Percentiles rank a stretch among this genome's conserved stretches.
phyloP scores from a whole-genome alignment of 2,888 invertebrate species.

The Patella depressa region DNA sequence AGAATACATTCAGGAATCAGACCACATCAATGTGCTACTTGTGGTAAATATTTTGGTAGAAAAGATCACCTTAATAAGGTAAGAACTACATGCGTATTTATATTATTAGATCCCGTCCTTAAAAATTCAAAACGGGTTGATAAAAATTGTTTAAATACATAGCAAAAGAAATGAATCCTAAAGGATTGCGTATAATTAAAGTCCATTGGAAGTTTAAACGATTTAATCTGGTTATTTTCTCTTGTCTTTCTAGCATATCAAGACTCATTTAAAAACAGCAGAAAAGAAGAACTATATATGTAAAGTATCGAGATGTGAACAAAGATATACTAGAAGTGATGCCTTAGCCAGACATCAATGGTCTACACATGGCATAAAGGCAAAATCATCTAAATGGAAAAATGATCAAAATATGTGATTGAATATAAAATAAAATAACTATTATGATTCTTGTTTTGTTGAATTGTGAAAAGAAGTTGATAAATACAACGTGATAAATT shows the following conservation, averaged over 20 bases:
- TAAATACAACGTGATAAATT: no score
- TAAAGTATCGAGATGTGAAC: slow-evolving; percentile 32
- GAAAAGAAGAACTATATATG: slow-evolving; percentile 42
- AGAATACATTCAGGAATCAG: slow-evolving; percentile 95
- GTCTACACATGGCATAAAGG: slow-evolving; percentile 38
- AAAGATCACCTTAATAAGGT: slow-evolving; percentile 75
- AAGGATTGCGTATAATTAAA: no score
- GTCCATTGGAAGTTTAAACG: no score
- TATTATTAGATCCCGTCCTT: no score
- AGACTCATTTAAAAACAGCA: slow-evolving; percentile 37
- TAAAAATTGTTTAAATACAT: no score
- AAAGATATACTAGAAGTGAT: slow-evolving; percentile 44
- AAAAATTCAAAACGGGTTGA: no score
- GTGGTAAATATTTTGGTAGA: slow-evolving; percentile 78
- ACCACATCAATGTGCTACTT: slow-evolving; percentile 91
- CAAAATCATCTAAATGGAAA: slow-evolving; percentile 27
- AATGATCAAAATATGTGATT: no score
- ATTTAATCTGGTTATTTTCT: background rate
- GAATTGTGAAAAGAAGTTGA: no score
- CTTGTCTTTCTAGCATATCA: slow-evolving; percentile 32
- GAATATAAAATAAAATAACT: no score
- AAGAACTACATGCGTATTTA: background rate
- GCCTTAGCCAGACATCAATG: slow-evolving; percentile 43
- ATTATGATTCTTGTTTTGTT: no score
- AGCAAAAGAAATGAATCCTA: no score